phyloP scores from a whole-genome alignment of 2,113 vertebrate genomes.

The Microtus ochrogaster region DNA sequence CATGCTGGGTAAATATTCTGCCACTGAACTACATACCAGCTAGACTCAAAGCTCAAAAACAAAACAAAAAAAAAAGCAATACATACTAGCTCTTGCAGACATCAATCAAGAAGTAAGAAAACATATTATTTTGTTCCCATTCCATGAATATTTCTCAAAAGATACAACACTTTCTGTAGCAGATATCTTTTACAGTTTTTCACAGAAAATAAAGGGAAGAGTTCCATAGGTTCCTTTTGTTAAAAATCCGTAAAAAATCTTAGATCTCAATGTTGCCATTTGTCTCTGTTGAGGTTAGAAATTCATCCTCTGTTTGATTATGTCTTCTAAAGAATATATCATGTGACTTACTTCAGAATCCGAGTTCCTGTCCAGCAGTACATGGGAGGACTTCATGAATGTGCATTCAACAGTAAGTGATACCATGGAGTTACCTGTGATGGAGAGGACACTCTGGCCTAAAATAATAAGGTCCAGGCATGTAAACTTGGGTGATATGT shows the following conservation, averaged over 20 bases:
- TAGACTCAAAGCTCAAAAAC: not conserved
- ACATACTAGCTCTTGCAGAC: too few species aligned
- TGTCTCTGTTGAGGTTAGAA: not conserved
- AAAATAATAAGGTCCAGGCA: not conserved
- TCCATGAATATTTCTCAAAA: not conserved
- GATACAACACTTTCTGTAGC: not conserved
- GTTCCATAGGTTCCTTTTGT: slow-evolving; percentile 19
- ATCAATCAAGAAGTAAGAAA: slow-evolving; percentile 53
- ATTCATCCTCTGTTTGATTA: not conserved
- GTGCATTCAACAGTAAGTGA: not conserved
- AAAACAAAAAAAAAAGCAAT: not conserved
- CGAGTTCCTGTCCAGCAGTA: not conserved
- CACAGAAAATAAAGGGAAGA: not conserved
- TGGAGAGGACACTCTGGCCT: not conserved
- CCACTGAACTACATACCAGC: not conserved
- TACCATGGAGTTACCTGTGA: not conserved
- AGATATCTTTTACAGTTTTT: not conserved
- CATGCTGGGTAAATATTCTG: not conserved
- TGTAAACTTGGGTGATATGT: not conserved
- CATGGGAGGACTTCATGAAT: not conserved
- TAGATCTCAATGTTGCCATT: not conserved
- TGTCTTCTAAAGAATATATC: not conserved
- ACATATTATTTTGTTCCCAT: slow-evolving; percentile 35
- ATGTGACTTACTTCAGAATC: slow-evolving; percentile 1
- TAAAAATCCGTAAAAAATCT: not conserved